A percentile compares a stretch with the other conserved stretches of the same genome.
phyloP scores from a whole-genome alignment of 2,888 invertebrate genomes.

The Oxystoma pomonae region DNA sequence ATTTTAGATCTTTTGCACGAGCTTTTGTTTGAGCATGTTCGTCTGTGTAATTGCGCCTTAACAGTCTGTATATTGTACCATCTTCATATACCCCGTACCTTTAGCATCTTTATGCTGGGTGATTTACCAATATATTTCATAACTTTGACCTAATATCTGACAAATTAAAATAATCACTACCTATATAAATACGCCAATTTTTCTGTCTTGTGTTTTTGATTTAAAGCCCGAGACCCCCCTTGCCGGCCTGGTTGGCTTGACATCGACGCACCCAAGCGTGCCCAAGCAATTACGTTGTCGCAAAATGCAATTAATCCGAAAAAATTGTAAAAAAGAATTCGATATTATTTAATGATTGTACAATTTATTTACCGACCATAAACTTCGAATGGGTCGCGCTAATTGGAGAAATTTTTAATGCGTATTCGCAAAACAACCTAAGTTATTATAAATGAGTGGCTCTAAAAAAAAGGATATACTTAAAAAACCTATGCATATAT shows the following conservation, averaged over 20 bases:
- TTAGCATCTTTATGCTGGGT: background rate
- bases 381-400: constrained; percentile 10
- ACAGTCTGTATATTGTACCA: too few relatives aligned
- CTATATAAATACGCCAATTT: background rate
- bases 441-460: too few relatives aligned
- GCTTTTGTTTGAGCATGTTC: too few relatives aligned
- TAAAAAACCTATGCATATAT: too few relatives aligned
- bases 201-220: background rate
- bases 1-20: too few relatives aligned
- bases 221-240: background rate
- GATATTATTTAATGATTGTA: constrained; percentile 11
- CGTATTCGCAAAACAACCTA: background rate
- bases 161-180: background rate
- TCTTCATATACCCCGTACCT: too few relatives aligned
- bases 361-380: constrained; percentile 12
- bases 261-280: background rate
- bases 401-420: constrained; percentile 16
- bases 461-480: too few relatives aligned
- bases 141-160: background rate
- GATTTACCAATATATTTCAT: background rate
- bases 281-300: background rate
- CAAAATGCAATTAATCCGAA: background rate
- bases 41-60: too few relatives aligned
- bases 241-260: background rate
- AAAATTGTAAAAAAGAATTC: background rate